Percentiles rank a stretch among this genome's conserved stretches.
phyloP scores from a whole-genome alignment of 2,888 invertebrate species.

The Leucoma salicis region DNA sequence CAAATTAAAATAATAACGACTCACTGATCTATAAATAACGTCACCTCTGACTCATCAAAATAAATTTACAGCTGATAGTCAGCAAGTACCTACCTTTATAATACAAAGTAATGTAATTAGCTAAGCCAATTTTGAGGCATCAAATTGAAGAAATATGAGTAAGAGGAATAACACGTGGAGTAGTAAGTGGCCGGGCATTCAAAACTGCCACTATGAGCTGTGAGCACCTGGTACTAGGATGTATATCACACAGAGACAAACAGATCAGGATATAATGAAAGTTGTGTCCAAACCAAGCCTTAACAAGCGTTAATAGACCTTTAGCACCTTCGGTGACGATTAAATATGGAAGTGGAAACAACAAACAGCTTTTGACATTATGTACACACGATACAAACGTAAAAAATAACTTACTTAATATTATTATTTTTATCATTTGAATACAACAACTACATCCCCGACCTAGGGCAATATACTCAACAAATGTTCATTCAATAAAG shows the following conservation, averaged over 20 bases:
- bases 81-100: no score
- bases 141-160: slow-evolving; percentile 37
- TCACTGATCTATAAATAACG: no score
- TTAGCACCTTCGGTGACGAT: slow-evolving; percentile 78
- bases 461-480: slow-evolving; percentile 76
- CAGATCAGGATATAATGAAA: slow-evolving; percentile 38
- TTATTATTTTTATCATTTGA: slow-evolving; percentile 79
- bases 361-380: slow-evolving; percentile 71
- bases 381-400: slow-evolving; percentile 81
- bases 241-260: slow-evolving; percentile 36
- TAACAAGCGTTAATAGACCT: slow-evolving; percentile 79
- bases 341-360: slow-evolving; percentile 72
- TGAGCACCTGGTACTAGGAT: slow-evolving; percentile 7
- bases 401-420: slow-evolving; percentile 83
- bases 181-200: no score
- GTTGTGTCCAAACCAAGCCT: slow-evolving; percentile 54
- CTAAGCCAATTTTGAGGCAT: no score
- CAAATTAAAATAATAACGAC: no score
- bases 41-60: no score
- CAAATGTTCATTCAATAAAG: slow-evolving; percentile 79
- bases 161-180: no score
- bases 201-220: slow-evolving; percentile 13
- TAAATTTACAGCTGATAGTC: no score
- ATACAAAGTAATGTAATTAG: no score
- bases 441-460: slow-evolving; percentile 80